phyloP scores from a whole-genome alignment of 2,888 invertebrate species.

The Sesia bembeciformis region DNA sequence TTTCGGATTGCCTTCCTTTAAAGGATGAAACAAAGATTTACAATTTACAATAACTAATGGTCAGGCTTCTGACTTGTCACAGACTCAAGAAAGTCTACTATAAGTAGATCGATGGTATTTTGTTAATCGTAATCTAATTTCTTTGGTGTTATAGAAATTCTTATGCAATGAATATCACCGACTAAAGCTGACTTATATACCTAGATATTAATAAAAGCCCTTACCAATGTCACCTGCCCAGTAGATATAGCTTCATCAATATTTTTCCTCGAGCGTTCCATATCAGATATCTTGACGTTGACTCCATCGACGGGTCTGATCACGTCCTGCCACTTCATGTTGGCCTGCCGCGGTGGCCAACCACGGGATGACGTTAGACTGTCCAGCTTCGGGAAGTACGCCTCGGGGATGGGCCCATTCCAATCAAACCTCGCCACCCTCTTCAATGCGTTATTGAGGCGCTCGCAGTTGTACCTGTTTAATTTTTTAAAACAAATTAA shows the following conservation, averaged over 20 bases:
- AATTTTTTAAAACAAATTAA: not conserved
- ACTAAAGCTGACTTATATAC: too few species aligned
- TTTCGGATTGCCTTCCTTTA: too few species aligned
- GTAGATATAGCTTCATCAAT: conserved; percentile 83
- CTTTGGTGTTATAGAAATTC: too few species aligned
- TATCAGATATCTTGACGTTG: conserved; percentile 75
- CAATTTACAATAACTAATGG: too few species aligned
- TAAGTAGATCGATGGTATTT: too few species aligned
- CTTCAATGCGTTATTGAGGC: conserved; percentile 80
- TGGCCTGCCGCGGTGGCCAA: conserved; percentile 81
- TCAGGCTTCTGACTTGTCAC: too few species aligned
- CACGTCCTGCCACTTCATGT: conserved; percentile 76
- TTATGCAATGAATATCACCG: too few species aligned
- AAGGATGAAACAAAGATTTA: too few species aligned
- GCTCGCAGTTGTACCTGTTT: conserved; percentile 82
- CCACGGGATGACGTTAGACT: conserved; percentile 80
- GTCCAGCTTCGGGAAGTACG: conserved; percentile 88
- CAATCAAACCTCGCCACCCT: conserved; percentile 78
- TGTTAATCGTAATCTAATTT: too few species aligned
- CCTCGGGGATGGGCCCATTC: conserved; percentile 81
- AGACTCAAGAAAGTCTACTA: too few species aligned
- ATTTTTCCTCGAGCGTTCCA: conserved; percentile 84
- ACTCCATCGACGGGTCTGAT: conserved; percentile 78
- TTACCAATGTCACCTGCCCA: conserved; percentile 75
- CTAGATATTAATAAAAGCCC: conserved; percentile 17